phyloP scores from a whole-genome alignment of 1,140 invertebrate genomes.

The Melipona quadrifasciata region DNA sequence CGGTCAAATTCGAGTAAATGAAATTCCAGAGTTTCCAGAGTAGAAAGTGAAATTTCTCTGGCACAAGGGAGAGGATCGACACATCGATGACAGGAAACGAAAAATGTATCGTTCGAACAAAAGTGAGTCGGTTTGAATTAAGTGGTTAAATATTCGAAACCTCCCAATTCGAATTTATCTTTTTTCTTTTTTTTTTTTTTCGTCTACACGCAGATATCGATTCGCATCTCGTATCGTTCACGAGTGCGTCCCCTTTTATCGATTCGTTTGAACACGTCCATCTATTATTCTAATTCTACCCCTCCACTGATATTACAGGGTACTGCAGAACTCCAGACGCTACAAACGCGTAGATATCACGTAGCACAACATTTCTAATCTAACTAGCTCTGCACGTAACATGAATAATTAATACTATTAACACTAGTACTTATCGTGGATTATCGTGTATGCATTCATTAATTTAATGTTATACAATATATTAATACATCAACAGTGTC shows the following conservation, averaged over 20 bases:
- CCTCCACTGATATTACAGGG: fast-evolving
- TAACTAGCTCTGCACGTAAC: too few species aligned
- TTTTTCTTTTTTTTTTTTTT: not conserved
- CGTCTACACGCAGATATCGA: not conserved
- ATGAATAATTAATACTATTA: too few species aligned
- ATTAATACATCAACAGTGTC: too few species aligned
- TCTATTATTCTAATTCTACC: not conserved
- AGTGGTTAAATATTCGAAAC: not conserved
- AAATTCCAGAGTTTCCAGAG: not conserved
- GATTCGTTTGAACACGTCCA: not conserved
- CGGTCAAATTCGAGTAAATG: not conserved
- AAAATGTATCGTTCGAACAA: not conserved
- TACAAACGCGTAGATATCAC: not conserved
- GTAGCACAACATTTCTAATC: too few species aligned
- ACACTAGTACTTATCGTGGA: too few species aligned
- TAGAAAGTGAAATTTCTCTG: not conserved
- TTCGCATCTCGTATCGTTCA: not conserved
- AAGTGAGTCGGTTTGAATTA: not conserved
- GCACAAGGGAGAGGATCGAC: not conserved
- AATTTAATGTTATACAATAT: too few species aligned
- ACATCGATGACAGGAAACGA: not conserved
- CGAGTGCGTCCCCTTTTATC: not conserved
- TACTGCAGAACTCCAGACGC: not conserved
- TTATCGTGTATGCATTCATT: too few species aligned
- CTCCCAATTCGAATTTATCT: too few species aligned